Conservation (phyloP, 2,888 invertebrate genomes). For the Salticus scenicus region DNA sequence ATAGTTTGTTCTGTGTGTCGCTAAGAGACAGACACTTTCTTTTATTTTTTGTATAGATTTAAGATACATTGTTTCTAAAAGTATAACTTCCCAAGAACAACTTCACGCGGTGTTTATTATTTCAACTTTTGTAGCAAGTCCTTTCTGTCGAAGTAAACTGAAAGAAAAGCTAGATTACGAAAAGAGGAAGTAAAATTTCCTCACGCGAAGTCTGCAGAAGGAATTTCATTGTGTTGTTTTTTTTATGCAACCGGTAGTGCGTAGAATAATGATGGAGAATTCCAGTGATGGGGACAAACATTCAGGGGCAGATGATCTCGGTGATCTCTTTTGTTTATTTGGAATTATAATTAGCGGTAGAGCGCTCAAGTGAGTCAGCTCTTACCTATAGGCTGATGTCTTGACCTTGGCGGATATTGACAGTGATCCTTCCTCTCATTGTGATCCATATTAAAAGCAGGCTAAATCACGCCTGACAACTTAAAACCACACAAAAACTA, state of each 20-base stretch:
- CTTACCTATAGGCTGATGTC: background rate
- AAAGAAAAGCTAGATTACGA: background rate
- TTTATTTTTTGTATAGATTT: no score
- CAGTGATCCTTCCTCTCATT: background rate
- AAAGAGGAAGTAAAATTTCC: constrained; percentile 5
- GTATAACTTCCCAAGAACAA: no score
- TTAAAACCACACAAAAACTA: no score
- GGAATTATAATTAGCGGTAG: background rate
- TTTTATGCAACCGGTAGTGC: constrained; percentile 9
- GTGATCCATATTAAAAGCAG: background rate
- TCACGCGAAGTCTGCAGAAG: background rate
- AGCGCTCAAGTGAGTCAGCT: constrained; percentile 30
- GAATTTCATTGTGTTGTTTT: constrained; percentile 5
- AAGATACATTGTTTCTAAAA: no score
- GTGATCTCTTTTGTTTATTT: constrained; percentile 2
- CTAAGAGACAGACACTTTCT: no score
- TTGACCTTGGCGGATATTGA: constrained; percentile 23
- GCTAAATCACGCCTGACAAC: no score
- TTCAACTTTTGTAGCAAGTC: no score
- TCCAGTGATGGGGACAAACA: background rate
- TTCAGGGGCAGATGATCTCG: background rate
- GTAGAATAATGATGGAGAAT: constrained; percentile 10
- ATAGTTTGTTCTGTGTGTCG: no score
- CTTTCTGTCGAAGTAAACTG: no score
- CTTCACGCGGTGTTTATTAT: no score